Conservation (phyloP, 1,140 invertebrate genomes). For the Diachasma alloeum region DNA sequence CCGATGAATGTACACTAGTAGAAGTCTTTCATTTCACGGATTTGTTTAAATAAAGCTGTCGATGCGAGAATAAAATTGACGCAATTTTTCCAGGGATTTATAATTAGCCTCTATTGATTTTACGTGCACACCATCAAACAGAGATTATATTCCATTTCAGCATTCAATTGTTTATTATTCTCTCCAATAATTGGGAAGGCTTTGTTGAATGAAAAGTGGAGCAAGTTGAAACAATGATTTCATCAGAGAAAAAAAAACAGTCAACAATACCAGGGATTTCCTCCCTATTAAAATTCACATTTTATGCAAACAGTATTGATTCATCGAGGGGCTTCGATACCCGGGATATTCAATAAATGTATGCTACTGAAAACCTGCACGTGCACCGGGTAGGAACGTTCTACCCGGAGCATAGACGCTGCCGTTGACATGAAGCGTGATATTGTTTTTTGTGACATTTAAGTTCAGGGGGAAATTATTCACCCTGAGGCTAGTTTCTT, state of each 20-base stretch:
- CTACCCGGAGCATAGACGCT: too few species aligned
- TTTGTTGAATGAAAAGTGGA: not conserved
- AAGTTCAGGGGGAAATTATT: not conserved
- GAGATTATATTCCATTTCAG: not conserved
- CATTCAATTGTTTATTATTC: not conserved
- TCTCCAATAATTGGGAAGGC: not conserved
- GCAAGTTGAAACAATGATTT: not conserved
- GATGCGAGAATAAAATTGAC: not conserved
- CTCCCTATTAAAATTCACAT: too few species aligned
- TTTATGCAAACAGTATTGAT: too few species aligned
- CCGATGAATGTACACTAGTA: too few species aligned
- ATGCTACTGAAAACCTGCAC: too few species aligned
- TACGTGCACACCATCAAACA: constrained; percentile 12
- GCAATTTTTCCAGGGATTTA: not conserved
- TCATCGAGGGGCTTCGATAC: too few species aligned
- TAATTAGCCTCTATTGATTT: constrained; percentile 25
- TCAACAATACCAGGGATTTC: too few species aligned
- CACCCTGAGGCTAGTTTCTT: not conserved
- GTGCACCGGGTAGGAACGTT: too few species aligned
- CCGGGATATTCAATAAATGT: too few species aligned
- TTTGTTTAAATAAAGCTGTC: not conserved
- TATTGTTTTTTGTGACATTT: too few species aligned
- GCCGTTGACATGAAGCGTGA: too few species aligned
- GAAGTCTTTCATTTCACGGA: not conserved
- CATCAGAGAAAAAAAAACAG: not conserved